Evolutionary conservation across 2,113 vertebrate species (phyloP).

Genomic region (Sterrhoptilus dennistouni): DNA sequence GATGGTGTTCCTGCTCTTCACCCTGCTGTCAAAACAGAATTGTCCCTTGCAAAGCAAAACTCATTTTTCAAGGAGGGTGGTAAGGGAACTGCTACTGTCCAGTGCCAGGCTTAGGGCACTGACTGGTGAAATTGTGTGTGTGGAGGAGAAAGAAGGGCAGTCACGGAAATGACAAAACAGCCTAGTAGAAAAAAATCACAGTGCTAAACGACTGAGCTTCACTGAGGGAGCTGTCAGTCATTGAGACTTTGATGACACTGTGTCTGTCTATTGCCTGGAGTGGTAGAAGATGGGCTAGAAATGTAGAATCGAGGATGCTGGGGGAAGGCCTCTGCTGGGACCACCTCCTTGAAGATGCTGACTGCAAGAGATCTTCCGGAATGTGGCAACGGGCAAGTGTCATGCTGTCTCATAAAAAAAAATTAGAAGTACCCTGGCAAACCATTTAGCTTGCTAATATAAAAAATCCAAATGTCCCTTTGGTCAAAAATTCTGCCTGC

Average conservation of each 20-base stretch:
- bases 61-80: not conserved
- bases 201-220: not conserved
- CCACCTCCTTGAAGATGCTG: not conserved
- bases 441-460: not conserved
- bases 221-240: accelerated
- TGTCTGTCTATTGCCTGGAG: not conserved
- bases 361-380: not conserved
- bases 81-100: not conserved
- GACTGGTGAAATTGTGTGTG: not conserved
- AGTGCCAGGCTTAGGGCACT: not conserved
- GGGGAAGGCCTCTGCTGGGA: not conserved
- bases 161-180: accelerated
- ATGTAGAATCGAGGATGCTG: accelerated
- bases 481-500: not conserved
- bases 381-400: not conserved
- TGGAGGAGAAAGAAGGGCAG: accelerated
- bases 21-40: not conserved
- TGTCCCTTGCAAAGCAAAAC: not conserved
- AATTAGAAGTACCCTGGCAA: not conserved
- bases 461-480: not conserved
- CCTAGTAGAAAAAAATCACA: not conserved
- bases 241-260: accelerated
- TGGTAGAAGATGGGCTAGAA: not conserved
- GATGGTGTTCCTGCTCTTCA: not conserved
- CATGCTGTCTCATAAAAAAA: not conserved